Evolutionary conservation across 53 echinoderm and acorn worm genomes (phyloP), one percentile per base, ranked within the genome.

Genomic region (Holothuria leucospilota): DNA sequence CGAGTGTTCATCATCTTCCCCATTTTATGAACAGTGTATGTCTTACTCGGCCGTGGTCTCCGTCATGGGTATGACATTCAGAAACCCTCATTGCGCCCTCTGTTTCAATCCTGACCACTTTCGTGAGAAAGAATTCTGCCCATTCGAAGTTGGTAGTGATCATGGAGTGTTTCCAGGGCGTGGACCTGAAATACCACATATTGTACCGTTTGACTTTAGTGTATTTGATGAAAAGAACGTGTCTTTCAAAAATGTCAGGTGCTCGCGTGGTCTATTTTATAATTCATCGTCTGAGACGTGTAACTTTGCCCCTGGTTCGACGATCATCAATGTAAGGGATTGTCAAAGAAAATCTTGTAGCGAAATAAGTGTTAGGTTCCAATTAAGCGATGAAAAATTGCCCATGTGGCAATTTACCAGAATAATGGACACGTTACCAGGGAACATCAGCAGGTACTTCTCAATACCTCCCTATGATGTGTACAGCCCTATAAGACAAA

Each of bases 61-160:
- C 13, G 10, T 72, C 8, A 20, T 39, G 2, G 41, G 23, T 9
- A 72, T 21, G 3, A 41, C 49, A 21, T 72, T 46, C 20, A 72
- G 42, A 72, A 72, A 72, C 49, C 72, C 72, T 0, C 72, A 72
- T 41, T 72, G 72, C 49, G 42, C 42, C 10, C 23, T 71, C 21
- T 41, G 72, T 41, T 42, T 41, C 18, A 71, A 71, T 16, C 8
- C 24, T 25, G 64, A 6, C 23, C 13, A 5, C 9, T 49, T 49
- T 49, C 49, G 0, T 49, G 49, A 49, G 13, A 49, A 49, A 49
- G 49, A 11, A 9, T 11, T 49, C 13, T 49, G 49, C 49, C 49
- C 49, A 13, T 9, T 1, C 3, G 9, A 49, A 9, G 49, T 49
- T 4, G 13, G 6, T 13, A 6, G 6, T 1, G 49, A 13, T 49